phyloP scores from a whole-genome alignment of 2,888 invertebrate species.

The Magallana nippona region DNA sequence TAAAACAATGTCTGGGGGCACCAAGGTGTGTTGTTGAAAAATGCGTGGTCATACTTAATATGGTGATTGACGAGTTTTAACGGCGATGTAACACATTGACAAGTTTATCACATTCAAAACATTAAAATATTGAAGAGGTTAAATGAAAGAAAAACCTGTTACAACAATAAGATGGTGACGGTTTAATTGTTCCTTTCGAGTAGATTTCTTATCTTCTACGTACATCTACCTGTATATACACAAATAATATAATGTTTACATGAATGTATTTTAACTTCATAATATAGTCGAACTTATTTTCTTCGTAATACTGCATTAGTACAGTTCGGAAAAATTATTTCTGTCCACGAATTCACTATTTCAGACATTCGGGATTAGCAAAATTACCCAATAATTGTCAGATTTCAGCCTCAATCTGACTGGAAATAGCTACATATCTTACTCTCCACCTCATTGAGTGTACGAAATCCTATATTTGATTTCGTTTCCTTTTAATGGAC shows the following conservation, averaged over 20 bases:
- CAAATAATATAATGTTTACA: too few relatives aligned
- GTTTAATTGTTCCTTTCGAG: too few relatives aligned
- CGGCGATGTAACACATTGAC: neutral
- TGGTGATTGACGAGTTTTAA: neutral
- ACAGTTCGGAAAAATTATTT: neutral
- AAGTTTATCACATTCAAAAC: too few relatives aligned
- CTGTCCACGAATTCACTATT: neutral
- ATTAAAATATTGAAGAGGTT: too few relatives aligned
- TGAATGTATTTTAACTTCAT: too few relatives aligned
- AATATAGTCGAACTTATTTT: too few relatives aligned
- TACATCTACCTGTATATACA: too few relatives aligned
- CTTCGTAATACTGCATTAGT: too few relatives aligned
- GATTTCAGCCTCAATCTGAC: neutral
- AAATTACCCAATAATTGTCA: neutral
- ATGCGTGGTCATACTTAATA: neutral
- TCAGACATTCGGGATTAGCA: neutral
- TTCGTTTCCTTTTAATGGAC: neutral
- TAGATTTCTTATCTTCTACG: too few relatives aligned
- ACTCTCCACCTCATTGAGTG: neutral
- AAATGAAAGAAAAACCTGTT: too few relatives aligned
- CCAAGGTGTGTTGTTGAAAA: neutral
- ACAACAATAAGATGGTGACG: too few relatives aligned
- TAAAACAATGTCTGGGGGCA: neutral
- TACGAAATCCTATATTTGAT: conserved; percentile 27
- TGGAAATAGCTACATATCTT: too few relatives aligned